Conservation (phyloP, 2,888 invertebrate species). For the Cyaniris semiargus region DNA sequence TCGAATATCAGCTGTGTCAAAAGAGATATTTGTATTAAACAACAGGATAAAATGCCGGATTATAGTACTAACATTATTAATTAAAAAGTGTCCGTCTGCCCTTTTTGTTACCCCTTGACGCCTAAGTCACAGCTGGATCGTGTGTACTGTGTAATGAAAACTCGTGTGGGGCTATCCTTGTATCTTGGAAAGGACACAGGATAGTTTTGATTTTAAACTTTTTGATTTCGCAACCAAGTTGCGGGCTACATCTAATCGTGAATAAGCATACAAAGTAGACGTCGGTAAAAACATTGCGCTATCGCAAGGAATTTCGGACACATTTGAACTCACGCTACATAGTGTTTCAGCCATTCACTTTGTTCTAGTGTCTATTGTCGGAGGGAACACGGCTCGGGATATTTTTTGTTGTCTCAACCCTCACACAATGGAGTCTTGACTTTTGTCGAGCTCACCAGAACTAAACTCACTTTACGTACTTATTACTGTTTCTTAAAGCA, state of each 20-base stretch:
- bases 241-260: neutral
- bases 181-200: too few relatives aligned
- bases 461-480: constrained; percentile 12
- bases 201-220: neutral
- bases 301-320: constrained; percentile 23
- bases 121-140: too few relatives aligned
- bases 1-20: neutral
- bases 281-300: neutral
- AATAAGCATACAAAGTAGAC: neutral
- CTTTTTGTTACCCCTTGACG: too few relatives aligned
- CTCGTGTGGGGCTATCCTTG: too few relatives aligned
- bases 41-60: neutral
- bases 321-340: constrained; percentile 25
- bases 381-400: constrained; percentile 27
- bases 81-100: too few relatives aligned
- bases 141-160: too few relatives aligned
- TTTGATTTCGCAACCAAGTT: neutral
- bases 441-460: constrained; percentile 31
- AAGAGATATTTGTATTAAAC: neutral
- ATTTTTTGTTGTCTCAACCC: constrained; percentile 32
- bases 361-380: constrained; percentile 29
- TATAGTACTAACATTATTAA: too few relatives aligned
- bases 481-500: constrained; percentile 7
- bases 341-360: constrained; percentile 32
- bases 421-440: constrained; percentile 33